These are phyloP conservation scores for Muraenolepis orangiensis DNA, from an alignment of 2,797 vertebrate species.

Conservation along the genomic window DNA sequence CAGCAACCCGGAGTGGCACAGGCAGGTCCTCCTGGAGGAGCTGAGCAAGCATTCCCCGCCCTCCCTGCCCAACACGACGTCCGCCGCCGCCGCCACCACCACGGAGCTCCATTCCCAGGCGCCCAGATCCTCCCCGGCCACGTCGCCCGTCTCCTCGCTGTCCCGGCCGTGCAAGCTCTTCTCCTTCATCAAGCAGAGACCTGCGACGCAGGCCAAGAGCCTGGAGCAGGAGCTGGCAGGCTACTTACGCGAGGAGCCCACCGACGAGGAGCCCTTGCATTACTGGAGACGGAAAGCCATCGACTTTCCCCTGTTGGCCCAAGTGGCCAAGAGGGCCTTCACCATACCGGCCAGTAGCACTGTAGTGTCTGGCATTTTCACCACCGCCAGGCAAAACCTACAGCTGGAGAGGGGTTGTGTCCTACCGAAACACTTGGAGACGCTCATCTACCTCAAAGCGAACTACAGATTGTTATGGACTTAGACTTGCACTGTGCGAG, in stretches of 20 bases:
- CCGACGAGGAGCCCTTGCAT: constrained; percentile 78
- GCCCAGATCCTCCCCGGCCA: constrained; percentile 54
- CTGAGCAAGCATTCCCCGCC: constrained; percentile 70
- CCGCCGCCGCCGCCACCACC: constrained; percentile 50
- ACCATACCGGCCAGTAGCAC: constrained; percentile 76
- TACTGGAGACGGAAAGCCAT: constrained; percentile 80
- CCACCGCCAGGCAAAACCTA: constrained; percentile 57
- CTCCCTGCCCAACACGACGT: constrained; percentile 48
- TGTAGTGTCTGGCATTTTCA: constrained; percentile 73
- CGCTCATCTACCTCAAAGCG: constrained; percentile 79
- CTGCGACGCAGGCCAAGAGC: constrained; percentile 75
- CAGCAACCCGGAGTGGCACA: constrained; percentile 78
- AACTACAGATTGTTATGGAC: constrained; percentile 77
- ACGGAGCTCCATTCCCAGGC: constrained; percentile 62
- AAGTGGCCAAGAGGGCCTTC: constrained; percentile 77
- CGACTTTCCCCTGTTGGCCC: constrained; percentile 77
- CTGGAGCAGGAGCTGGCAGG: constrained; percentile 75
- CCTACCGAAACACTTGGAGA: constrained; percentile 78
- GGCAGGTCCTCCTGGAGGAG: constrained; percentile 75
- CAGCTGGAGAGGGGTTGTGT: constrained; percentile 60
- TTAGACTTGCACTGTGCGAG: constrained; percentile 36
- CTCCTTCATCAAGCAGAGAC: constrained; percentile 82
- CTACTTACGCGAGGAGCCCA: constrained; percentile 78
- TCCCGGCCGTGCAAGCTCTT: constrained; percentile 78
- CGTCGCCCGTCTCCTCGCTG: constrained; percentile 61